These are phyloP conservation scores for Syrrhaptes paradoxus DNA, from an alignment of 2,113 vertebrate genomes.

Conservation along the genomic window DNA sequence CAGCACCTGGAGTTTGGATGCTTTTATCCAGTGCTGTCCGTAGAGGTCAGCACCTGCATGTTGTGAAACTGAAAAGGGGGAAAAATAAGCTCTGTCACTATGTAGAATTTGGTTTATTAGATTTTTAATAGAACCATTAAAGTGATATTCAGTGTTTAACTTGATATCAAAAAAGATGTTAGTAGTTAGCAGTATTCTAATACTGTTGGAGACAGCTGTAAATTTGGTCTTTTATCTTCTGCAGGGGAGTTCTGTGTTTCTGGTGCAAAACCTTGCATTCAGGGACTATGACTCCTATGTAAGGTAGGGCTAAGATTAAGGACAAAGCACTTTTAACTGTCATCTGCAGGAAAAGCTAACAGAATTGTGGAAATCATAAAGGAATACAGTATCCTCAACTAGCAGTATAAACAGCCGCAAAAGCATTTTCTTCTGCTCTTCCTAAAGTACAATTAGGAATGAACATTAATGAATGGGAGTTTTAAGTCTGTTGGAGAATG, in stretches of 20 bases:
- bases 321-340: not conserved
- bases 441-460: not conserved
- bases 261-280: not conserved
- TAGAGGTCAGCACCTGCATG: not conserved
- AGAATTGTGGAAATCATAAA: not conserved
- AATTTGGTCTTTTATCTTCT: not conserved
- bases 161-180: not conserved
- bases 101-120: not conserved
- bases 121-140: not conserved
- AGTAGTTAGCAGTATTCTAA: not conserved
- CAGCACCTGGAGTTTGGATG: not conserved
- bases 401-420: not conserved
- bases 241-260: not conserved
- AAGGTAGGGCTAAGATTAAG: not conserved
- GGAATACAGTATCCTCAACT: not conserved
- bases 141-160: not conserved
- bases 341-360: not conserved
- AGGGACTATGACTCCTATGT: fast-evolving
- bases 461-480: not conserved
- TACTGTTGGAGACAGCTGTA: not conserved
- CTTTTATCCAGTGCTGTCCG: not conserved
- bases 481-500: not conserved
- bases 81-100: not conserved
- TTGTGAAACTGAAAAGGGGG: not conserved
- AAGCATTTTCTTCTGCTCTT: not conserved